phyloP scores from a whole-genome alignment of 2,113 vertebrate genomes.

The Shinisaurus crocodilurus region DNA sequence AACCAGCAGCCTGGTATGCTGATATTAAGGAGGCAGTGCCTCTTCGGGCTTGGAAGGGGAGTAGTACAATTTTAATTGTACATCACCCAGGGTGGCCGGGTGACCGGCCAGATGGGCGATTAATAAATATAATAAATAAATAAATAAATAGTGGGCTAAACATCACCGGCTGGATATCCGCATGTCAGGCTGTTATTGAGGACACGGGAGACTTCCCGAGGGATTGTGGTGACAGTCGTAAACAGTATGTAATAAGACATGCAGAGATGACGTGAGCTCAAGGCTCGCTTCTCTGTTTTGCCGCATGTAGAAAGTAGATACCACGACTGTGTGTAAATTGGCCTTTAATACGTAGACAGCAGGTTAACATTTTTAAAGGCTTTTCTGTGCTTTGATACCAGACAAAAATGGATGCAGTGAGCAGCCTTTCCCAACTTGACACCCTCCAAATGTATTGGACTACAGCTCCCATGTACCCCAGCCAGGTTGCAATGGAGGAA shows the following conservation, averaged over 20 bases:
- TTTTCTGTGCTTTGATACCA: background rate
- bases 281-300: background rate
- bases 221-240: background rate
- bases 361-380: background rate
- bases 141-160: background rate
- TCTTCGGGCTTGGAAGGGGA: background rate
- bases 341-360: background rate
- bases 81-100: no score
- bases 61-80: no score
- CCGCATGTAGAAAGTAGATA: background rate
- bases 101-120: no score
- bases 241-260: background rate
- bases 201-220: background rate
- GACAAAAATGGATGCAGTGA: background rate
- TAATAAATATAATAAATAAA: no score
- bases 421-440: background rate
- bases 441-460: no score
- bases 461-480: no score
- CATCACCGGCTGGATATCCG: background rate
- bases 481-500: no score
- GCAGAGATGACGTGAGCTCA: background rate
- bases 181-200: background rate
- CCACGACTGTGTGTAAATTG: background rate
- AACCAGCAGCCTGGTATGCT: background rate
- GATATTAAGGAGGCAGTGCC: background rate